phyloP scores from a whole-genome alignment of 2,888 invertebrate genomes.

The Eretmocerus hayati region DNA sequence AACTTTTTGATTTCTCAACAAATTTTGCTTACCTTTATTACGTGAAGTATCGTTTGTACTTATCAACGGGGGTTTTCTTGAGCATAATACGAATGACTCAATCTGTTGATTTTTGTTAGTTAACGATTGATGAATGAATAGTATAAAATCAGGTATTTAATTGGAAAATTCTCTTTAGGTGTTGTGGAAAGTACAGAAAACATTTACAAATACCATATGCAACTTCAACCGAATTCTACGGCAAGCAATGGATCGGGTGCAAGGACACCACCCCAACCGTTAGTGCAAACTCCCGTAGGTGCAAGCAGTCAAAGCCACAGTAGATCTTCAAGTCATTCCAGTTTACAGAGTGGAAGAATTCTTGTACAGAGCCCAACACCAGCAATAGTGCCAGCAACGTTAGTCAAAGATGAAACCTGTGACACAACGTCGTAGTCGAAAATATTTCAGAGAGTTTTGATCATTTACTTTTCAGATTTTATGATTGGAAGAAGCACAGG shows the following conservation, averaged over 20 bases:
- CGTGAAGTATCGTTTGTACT: no score
- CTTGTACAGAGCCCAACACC: constrained; percentile 20
- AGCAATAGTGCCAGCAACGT: background rate
- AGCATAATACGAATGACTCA: no score
- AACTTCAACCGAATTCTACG: constrained; percentile 57
- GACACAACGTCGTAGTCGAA: constrained; percentile 32
- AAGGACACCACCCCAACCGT: constrained; percentile 61
- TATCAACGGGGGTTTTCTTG: no score
- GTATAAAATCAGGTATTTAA: no score
- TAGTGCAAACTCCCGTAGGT: constrained; percentile 62
- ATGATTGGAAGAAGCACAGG: no score
- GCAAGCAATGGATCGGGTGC: constrained; percentile 52
- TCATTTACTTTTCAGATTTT: no score
- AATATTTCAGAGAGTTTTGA: background rate
- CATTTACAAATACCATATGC: constrained; percentile 78
- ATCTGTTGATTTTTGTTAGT: no score
- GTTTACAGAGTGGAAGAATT: constrained; percentile 42
- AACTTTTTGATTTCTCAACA: no score
- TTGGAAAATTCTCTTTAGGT: constrained; percentile 56
- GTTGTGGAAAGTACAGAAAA: constrained; percentile 76
- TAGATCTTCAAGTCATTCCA: constrained; percentile 57
- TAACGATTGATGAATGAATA: no score
- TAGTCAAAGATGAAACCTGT: constrained; percentile 4
- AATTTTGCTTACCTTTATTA: no score
- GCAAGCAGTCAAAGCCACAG: constrained; percentile 53